These are phyloP conservation scores for Rhizoglyphus robini DNA, from an alignment of 1,140 invertebrate genomes.

Conservation along the genomic window DNA sequence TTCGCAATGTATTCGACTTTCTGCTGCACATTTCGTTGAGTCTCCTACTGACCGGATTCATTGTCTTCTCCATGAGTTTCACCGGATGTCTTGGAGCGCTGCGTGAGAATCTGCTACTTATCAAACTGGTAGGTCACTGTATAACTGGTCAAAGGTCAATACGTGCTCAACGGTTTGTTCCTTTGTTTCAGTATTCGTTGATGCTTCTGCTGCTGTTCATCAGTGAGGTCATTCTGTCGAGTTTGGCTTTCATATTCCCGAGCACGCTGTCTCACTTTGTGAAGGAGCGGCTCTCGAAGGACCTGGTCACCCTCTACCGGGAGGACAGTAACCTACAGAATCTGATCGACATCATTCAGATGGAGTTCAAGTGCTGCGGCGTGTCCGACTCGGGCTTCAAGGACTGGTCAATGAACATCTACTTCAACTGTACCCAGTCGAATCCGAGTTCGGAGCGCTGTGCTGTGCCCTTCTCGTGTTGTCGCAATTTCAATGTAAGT, in stretches of 20 bases:
- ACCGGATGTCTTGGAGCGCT: constrained; percentile 77
- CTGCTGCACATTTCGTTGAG: constrained; percentile 78
- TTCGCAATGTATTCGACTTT: constrained; percentile 74
- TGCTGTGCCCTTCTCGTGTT: constrained; percentile 84
- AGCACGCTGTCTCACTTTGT: constrained; percentile 64
- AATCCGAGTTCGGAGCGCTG: constrained; percentile 56
- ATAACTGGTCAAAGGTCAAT: not conserved
- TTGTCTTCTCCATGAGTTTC: constrained; percentile 78
- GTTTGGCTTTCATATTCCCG: constrained; percentile 80
- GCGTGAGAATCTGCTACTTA: constrained; percentile 74
- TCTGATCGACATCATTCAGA: constrained; percentile 82
- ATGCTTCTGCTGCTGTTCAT: constrained; percentile 74
- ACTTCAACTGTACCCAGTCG: constrained; percentile 71
- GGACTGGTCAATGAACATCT: constrained; percentile 85
- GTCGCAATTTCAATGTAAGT: constrained; percentile 67
- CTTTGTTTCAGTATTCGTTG: constrained; percentile 57
- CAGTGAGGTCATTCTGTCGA: constrained; percentile 72
- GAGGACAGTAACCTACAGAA: constrained; percentile 82
- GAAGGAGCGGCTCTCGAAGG: constrained; percentile 66
- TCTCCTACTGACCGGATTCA: constrained; percentile 64
- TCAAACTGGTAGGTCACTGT: constrained; percentile 69
- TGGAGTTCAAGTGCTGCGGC: constrained; percentile 79
- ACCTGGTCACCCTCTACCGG: constrained; percentile 72
- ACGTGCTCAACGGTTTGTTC: constrained; percentile 21
- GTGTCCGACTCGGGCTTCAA: constrained; percentile 73